phyloP scores from a whole-genome alignment of 35 echinoderm and acorn worm species.

The Amphiura filiformis region DNA sequence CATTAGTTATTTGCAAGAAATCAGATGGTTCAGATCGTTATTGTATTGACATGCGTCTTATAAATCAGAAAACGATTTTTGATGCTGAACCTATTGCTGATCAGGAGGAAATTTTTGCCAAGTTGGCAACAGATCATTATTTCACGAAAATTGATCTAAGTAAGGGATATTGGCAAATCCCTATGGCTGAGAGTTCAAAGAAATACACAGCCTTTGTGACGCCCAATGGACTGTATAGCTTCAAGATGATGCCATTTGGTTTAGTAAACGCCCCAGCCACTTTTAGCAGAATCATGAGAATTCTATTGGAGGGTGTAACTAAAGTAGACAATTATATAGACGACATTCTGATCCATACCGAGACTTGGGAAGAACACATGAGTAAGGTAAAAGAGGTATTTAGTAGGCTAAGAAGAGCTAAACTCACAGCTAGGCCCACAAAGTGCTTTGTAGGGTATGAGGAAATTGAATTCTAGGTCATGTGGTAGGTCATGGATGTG shows the following conservation, averaged over 20 bases:
- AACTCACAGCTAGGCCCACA: constrained; percentile 20
- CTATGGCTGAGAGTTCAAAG: constrained; percentile 41
- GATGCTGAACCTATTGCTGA: too few relatives aligned
- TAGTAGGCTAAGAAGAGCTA: neutral
- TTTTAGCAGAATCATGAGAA: constrained; percentile 62
- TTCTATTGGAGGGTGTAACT: constrained; percentile 10
- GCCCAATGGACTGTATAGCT: constrained; percentile 24
- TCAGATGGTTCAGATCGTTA: too few relatives aligned
- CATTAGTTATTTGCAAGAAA: too few relatives aligned
- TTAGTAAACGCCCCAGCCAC: constrained; percentile 45
- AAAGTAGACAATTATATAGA: constrained; percentile 30
- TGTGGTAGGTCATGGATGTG: constrained; percentile 17
- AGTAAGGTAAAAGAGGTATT: constrained; percentile 11
- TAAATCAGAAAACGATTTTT: too few relatives aligned
- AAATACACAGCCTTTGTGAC: constrained; percentile 41
- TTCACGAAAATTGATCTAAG: too few relatives aligned
- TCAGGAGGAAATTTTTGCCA: too few relatives aligned
- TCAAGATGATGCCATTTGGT: constrained; percentile 57
- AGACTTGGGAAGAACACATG: constrained; percentile 40
- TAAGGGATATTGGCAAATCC: constrained; percentile 73
- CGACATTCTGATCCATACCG: too few relatives aligned
- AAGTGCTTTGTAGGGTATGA: constrained; percentile 30
- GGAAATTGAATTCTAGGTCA: constrained; percentile 23
- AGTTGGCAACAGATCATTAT: too few relatives aligned
- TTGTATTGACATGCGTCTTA: too few relatives aligned